Conservation (phyloP, 2,113 vertebrate genomes). For the Periophthalmus modestus region DNA sequence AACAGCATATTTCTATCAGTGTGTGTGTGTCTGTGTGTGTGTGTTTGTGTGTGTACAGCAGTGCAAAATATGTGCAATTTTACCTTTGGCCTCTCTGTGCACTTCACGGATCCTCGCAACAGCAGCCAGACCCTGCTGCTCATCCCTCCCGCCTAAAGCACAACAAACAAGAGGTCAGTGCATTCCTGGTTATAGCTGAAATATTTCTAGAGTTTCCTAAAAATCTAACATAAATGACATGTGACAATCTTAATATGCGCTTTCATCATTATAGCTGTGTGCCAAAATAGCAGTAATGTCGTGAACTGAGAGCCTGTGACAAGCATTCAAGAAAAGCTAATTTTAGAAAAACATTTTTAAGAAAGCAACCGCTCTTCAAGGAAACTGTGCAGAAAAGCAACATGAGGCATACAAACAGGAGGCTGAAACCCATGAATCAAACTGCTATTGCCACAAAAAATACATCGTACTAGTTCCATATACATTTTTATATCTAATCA, state of each 20-base stretch:
- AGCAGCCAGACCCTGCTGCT: constrained; percentile 72
- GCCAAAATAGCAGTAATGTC: background rate
- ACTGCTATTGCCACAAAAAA: too few relatives aligned
- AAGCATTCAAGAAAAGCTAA: background rate
- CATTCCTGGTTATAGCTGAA: background rate
- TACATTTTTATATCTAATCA: too few relatives aligned
- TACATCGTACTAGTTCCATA: background rate
- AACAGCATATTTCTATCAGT: constrained; percentile 22
- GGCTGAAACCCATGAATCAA: too few relatives aligned
- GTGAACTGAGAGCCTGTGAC: background rate
- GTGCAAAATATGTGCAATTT: constrained; percentile 5
- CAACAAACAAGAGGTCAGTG: constrained; percentile 20
- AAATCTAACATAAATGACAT: constrained; percentile 6
- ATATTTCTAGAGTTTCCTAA: background rate
- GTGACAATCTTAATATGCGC: background rate
- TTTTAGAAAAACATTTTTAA: background rate
- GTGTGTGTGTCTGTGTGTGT: constrained; percentile 2
- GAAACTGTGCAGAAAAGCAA: background rate
- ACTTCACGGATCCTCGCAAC: constrained; percentile 79
- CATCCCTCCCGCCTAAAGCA: constrained; percentile 78
- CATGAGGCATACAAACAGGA: background rate
- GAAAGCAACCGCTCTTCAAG: background rate
- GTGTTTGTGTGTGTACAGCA: constrained; percentile 1
- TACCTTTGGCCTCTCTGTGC: constrained; percentile 81
- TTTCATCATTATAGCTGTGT: background rate